Base-by-base conservation (phyloP, 2,888 invertebrate genomes). In the Acleris cristana region DNA sequence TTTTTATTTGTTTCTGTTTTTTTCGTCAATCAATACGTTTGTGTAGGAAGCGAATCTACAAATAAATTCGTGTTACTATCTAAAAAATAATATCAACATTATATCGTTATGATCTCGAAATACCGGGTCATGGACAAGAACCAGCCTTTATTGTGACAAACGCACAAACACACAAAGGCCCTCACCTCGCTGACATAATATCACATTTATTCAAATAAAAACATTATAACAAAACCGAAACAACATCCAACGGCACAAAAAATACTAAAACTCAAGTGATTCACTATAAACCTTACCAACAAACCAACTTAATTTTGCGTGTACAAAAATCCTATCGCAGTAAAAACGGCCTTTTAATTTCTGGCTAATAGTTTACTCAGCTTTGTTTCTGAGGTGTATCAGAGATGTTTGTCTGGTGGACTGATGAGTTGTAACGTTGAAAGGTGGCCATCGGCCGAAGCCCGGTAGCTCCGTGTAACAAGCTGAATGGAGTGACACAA, bases 401-500 rank as follows among this genome's bases (percentile, higher is more conserved):
- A 44, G 45, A 21, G 52, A 63, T 21, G 57, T 58, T 58, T 57
- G 57, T 62, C 6, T 48, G 53, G 10, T 10, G 53, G 48, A 49
- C 58, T 67, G 62, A 63, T 67, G 63, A 58, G 57, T 67, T 48
- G 62, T 49, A 63, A 57, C 61, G 48, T 62, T 53, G 58, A 63
- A 67, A 63, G 62, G 62, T 66, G 57, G 63, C 40, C 63, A 63
- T 62, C 34, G 26, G 57, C 52, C 40, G 44, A 67, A 67, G 67
- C 62, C 67, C 67, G 53, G 67, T 67, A 67, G 67, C 59, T 34
- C 49, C 65, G 54, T 58, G 53, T 67, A 67, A 67, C 67, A 58
- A 67, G 67, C 63, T 62, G 61, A 67, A 67, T 67, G 67, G 63
- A 61, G 66, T 66, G 67, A 67, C 67, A 63, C 58, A 56, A 66